Evolutionary conservation across 2,797 vertebrate species (phyloP), one percentile per base, ranked within the genome.

Genomic region (Hapalemur alaotrensis): DNA sequence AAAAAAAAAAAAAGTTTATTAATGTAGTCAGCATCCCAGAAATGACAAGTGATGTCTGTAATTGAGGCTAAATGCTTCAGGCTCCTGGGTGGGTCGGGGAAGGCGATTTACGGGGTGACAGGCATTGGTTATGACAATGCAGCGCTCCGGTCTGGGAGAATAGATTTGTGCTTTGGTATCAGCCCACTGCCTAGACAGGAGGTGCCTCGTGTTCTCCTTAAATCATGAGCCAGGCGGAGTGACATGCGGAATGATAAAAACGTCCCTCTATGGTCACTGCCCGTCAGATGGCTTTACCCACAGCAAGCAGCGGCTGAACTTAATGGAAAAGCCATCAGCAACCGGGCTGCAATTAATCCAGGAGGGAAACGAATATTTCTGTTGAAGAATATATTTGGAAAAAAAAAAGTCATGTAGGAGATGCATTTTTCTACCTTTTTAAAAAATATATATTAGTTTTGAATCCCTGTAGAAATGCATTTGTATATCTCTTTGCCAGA

Each of bases 181-280:
- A 95, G 93, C 93, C 81, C 52, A 30, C 96, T 96, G 70, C 97
- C 97, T 86, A 96, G 97, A 92, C 83, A 93, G 98, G 97, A 98
- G 98, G 98, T 95, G 96, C 96, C 98, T 98, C 95, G 43, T 57
- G 69, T 59, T 95, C 94, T 93, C 97, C 97, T 97, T 97, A 96
- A 97, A 97, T 98, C 98, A 97, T 90, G 93, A 98, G 98, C 97
- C 96, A 97, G 97, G 96, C 97, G 97, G 97, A 98, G 96, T 98
- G 98, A 98, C 98, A 98, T 98, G 87, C 97, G 98, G 98, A 98
- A 98, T 97, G 98, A 98, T 97, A 98, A 98, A 98, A 95, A 98
- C 98, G 98, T 98, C 98, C 96, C 95, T 97, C 97, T 97, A 97
- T 93, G 96, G 94, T 96, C 95, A 57, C 95, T 97, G 97, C 95